Conservation (phyloP, 2,113 vertebrate genomes). For the Podarcis raffonei region DNA sequence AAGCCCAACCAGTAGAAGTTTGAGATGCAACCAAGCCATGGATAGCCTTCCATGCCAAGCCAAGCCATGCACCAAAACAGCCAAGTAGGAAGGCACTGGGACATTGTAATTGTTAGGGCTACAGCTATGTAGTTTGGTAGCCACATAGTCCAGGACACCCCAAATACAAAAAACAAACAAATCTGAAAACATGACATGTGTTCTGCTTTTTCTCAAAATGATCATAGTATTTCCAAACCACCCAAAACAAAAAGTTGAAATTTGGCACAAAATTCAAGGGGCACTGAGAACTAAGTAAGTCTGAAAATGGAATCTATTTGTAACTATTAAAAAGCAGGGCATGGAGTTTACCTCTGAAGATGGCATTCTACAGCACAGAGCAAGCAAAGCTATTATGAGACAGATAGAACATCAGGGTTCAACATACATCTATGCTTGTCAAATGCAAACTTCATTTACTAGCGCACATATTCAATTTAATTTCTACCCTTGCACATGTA, state of each 20-base stretch:
- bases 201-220: background rate
- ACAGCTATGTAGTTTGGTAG: background rate
- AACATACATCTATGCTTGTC: background rate
- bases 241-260: background rate
- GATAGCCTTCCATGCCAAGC: no score
- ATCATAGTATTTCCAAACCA: background rate
- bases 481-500: background rate
- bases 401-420: no score
- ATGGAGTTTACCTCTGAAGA: background rate
- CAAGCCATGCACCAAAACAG: no score
- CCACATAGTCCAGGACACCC: background rate
- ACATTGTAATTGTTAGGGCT: background rate
- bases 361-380: background rate
- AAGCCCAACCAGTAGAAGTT: no score
- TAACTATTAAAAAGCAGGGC: background rate
- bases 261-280: background rate
- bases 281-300: background rate
- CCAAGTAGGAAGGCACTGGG: no score
- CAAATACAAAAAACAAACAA: background rate
- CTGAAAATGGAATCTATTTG: background rate
- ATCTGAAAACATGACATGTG: background rate
- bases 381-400: background rate
- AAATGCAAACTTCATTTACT: background rate
- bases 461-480: background rate
- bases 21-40: no score